Evolutionary conservation across 2,888 invertebrate species (phyloP), one percentile per base, ranked within the genome.

Genomic region (Drosophila tripunctata): DNA sequence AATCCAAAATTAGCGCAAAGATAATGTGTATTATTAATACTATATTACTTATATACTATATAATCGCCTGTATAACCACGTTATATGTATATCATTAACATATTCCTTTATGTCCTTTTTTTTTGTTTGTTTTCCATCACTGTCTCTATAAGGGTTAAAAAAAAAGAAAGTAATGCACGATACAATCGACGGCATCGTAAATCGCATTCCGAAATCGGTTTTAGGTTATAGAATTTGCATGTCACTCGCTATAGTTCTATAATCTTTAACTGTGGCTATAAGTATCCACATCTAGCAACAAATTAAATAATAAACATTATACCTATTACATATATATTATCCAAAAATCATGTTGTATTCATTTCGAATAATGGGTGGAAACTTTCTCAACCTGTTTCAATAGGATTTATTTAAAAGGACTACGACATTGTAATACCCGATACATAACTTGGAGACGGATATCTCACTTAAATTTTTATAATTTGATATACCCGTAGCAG

Each of bases 21-120:
- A 47, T 65, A 40, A 62, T 57, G 65, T 66, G 43, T 66, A 73
- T 75, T 75, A 73, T 69, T 68, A 72, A 63, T 60, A 57, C 54
- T 62, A 71, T 62, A 71, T 61, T 70, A 52, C 33, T 27, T 40
- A 61, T 33, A 58, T 24, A 65, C 44, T 45, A 47, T 14, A 51
- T 66, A 55, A 43, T 44, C 35, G 48, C 36, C 24, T 36, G 24
- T 56, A 48, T 38, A 12, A 31, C 24, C 43, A 41, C 30, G 31
- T 31, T 31, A 52, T 43, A 14, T 36, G 21, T 31, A 52, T 43
- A 14, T 36, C 21, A 54, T 54, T 21, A 22, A 41, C 17, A 12
- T 21, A 27, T 10, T n/a, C n/a, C n/a, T n/a, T 10, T 10, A 27
- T 19, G 4, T 27, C 10, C 5, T 36, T n/a, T 10, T 1, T 22